phyloP scores from a whole-genome alignment of 2,797 vertebrate species.

The Phylloscopus collybita region DNA sequence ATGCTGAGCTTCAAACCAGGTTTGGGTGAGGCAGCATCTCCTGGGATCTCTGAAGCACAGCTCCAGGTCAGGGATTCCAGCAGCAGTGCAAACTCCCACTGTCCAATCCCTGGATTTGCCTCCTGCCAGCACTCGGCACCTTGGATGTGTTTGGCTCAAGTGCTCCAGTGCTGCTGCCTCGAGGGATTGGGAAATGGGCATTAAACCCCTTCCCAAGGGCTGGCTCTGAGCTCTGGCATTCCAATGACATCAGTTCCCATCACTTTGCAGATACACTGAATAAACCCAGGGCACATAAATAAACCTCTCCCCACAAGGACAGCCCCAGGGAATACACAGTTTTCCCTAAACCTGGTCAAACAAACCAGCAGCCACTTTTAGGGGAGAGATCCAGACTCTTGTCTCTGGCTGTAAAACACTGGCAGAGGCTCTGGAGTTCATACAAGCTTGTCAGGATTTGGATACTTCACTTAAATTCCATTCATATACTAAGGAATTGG shows the following conservation, averaged over 20 bases:
- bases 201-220: background rate
- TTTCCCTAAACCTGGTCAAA: background rate
- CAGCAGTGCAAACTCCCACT: background rate
- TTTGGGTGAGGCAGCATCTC: background rate
- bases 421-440: background rate
- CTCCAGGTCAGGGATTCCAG: background rate
- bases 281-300: background rate
- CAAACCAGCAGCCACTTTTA: background rate
- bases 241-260: background rate
- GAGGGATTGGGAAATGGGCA: background rate
- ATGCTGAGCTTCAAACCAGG: background rate
- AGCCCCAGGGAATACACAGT: background rate
- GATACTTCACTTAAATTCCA: background rate
- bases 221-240: background rate
- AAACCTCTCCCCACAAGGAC: background rate
- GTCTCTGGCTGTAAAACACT: background rate
- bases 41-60: background rate
- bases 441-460: background rate
- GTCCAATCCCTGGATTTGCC: background rate
- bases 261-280: background rate
- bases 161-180: background rate
- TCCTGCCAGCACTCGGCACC: fast-evolving
- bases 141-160: fast-evolving
- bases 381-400: background rate
- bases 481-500: background rate